Base-by-base conservation (phyloP, 2,113 vertebrate genomes). In the Nerophis lumbriciformis region DNA sequence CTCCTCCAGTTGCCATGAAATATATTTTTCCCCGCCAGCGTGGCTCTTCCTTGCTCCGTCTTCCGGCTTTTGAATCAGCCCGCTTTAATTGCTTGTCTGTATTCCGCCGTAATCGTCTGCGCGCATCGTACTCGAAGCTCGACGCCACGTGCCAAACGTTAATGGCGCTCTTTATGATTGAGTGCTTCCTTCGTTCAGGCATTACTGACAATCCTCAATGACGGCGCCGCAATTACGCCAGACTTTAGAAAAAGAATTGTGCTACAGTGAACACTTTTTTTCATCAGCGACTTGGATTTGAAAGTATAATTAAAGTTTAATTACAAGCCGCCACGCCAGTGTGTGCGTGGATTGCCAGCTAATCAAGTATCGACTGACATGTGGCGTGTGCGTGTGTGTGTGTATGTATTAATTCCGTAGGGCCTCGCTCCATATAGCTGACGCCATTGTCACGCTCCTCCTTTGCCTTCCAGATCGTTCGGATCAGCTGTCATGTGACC, bases 401-500 rank as follows among this genome's bases (percentile, higher is more conserved):
- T 12, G 42, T 45, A 2, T 11, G 12, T 12, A 6, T 45, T 12
- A 11, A 11, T 45, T 45, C 42, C 11, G 42, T 11, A 45, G 11
- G 42, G 10, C 42, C 42, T 12, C 4, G 42, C 42, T 45, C 42
- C 4, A 6, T 1, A 11, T 28, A 28, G 28, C 28, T 28, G 28
- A 28, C 28, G 28, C 28, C 28, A 28, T 28, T 28, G 28, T 28
- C 28, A 28, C 28, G 28, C 28, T 28, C 28, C 28, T 28, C 28
- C 28, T 28, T 45, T 12, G 10, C 10, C 42, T 45, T 45, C 9
- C 42, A 45, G 42, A 9, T 45, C 9, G 4, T 45, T 45, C 4
- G 4, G 10, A 12, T 45, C 42, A 45, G 10, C 69, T 71, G 71
- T 65, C 73, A 63, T 59, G 58, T 77, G 67, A 70, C 77, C 76